A percentile compares a stretch with the other conserved stretches of the same genome.
Conservation (phyloP, 2,888 invertebrate species). For the Emmelina monodactyla region DNA sequence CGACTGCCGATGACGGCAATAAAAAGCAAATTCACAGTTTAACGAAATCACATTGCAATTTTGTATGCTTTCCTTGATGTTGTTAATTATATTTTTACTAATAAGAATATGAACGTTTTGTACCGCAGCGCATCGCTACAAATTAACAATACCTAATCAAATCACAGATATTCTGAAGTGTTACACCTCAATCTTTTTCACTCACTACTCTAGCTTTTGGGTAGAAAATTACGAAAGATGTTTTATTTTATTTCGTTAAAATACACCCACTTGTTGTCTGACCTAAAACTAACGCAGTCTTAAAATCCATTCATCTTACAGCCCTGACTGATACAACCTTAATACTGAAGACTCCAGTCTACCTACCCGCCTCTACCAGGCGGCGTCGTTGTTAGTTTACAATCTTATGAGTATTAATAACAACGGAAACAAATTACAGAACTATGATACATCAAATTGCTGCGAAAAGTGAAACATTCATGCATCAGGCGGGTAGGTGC, state of each 20-base stretch:
- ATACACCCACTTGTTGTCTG: slow-evolving; percentile 17
- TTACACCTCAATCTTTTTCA: slow-evolving; percentile 16
- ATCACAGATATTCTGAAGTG: slow-evolving; percentile 59
- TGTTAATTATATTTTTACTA: neutral
- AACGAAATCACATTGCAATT: neutral
- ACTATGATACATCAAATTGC: too few relatives aligned
- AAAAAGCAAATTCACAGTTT: neutral
- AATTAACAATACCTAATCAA: slow-evolving; percentile 51
- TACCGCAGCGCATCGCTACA: slow-evolving; percentile 7
- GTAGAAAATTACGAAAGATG: too few relatives aligned
- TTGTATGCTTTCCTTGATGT: neutral
- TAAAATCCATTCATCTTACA: slow-evolving; percentile 41
- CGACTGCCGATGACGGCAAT: neutral
- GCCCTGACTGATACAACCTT: slow-evolving; percentile 38
- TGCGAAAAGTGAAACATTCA: too few relatives aligned
- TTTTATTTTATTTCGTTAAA: slow-evolving; percentile 9
- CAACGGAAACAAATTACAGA: neutral
- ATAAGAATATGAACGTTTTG: neutral
- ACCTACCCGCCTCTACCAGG: slow-evolving; percentile 1
- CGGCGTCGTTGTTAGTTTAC: too few relatives aligned
- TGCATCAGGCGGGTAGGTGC: slow-evolving; percentile 13
- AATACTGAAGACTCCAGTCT: slow-evolving; percentile 28
- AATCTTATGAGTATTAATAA: neutral
- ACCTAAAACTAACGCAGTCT: slow-evolving; percentile 56
- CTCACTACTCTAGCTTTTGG: neutral